Evolutionary conservation across 2,797 vertebrate genomes (phyloP), one percentile per base, ranked within the genome.

Genomic region (Coendou prehensilis): DNA sequence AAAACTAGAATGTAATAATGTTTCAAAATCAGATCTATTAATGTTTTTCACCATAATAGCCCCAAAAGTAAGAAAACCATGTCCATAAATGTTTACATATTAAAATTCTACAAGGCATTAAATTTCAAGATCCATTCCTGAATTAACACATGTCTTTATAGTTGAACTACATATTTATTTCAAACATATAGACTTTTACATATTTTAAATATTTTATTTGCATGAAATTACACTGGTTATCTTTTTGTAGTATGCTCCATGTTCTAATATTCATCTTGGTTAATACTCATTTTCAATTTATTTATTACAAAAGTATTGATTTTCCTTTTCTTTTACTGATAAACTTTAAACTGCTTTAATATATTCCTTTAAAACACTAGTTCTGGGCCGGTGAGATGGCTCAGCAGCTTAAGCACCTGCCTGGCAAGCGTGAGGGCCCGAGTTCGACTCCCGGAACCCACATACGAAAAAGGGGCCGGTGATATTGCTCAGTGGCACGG

Each of bases 101-200:
- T 94, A 79, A 87, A 61, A 94, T 81, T 79, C 83, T 91, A 57
- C 3, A 80, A 50, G 7, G 15, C 28, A 93, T 94, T 95, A 33
- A 69, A 85, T 81, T 81, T 28, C 23, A 69, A 85, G 37, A 78
- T 88, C 37, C 20, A 64, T 90, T 94, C 15, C 52, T 81, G 33
- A 87, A 57, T 94, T 61, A 85, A 80, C 75, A 52, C 8, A 75
- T 37, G 8, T 80, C 14, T 91, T 80, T 84, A 84, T 47, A 87
- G 50, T 57, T 45, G 87, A 93, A 79, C 6, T 59, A 47, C 6
- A 52, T 56, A 79, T 92, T 79, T 96, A n/a, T 84, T 64, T 22
- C 17, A 69, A 80, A 91, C 81, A 57, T 76, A 89, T 15, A 37
- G 18, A 47, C 33, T 23, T 67, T 92, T 84, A 6, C 9, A 45